Conservation (phyloP, 1,140 invertebrate species). For the Orussus abietinus region DNA sequence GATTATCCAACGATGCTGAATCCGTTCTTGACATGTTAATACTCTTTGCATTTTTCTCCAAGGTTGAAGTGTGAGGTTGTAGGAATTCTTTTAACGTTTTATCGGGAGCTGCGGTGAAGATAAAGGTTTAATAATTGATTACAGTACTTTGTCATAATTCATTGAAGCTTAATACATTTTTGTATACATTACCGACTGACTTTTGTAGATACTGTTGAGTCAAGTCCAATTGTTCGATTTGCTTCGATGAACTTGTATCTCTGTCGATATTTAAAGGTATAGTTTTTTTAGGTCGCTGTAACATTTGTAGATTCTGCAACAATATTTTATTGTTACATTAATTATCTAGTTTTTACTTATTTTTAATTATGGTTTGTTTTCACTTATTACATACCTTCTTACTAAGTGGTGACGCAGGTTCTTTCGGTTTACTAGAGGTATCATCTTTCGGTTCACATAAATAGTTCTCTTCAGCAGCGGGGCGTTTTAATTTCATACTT, state of each 20-base stretch:
- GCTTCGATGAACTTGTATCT: no score
- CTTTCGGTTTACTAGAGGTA: constrained; percentile 24
- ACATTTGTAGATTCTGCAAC: constrained; percentile 44
- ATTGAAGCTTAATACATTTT: no score
- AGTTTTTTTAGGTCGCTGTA: constrained; percentile 36
- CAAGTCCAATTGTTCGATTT: constrained; percentile 32
- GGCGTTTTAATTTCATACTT: constrained; percentile 61
- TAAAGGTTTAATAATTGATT: neutral
- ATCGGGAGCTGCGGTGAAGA: constrained; percentile 15
- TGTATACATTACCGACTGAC: constrained; percentile 20
- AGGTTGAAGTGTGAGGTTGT: constrained; percentile 9
- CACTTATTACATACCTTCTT: constrained; percentile 60
- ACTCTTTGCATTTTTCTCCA: constrained; percentile 5
- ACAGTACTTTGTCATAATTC: neutral
- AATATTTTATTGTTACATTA: constrained; percentile 3
- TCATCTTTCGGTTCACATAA: constrained; percentile 40
- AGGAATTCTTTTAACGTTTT: constrained; percentile 21
- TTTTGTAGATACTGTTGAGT: constrained; percentile 39
- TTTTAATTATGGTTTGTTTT: neutral
- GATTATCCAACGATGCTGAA: neutral
- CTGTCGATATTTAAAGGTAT: no score
- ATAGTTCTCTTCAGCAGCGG: constrained; percentile 59
- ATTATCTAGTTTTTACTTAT: constrained; percentile 9
- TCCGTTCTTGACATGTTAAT: neutral
- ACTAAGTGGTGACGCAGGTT: constrained; percentile 47